Evolutionary conservation across 2,797 vertebrate genomes (phyloP).

Genomic region (Acanthornis magna): DNA sequence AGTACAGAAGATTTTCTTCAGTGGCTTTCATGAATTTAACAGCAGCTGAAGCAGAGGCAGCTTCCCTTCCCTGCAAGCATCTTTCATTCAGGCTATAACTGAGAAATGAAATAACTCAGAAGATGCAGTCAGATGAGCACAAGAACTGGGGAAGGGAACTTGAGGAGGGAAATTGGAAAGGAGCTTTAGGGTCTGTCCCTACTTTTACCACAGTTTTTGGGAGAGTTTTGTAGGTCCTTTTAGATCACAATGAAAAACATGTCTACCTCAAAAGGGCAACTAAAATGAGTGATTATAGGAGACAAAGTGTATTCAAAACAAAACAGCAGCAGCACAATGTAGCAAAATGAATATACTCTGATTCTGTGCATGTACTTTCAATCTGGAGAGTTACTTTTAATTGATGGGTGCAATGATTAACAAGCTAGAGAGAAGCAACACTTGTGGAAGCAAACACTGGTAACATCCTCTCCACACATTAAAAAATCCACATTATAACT

Average conservation of each 20-base stretch:
- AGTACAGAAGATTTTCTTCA: neutral
- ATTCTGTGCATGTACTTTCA: neutral
- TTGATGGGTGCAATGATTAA: neutral
- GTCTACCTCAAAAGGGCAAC: neutral
- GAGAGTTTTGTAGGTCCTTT: neutral
- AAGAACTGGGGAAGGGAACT: neutral
- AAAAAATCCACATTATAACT: neutral
- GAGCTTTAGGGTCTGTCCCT: neutral
- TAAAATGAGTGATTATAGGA: neutral
- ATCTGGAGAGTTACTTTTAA: neutral
- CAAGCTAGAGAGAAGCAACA: neutral
- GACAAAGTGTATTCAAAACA: neutral
- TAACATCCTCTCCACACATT: neutral
- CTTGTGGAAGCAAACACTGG: neutral
- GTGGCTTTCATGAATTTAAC: neutral
- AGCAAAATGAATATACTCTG: neutral
- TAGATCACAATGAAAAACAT: neutral
- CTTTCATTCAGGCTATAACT: neutral
- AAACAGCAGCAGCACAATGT: neutral
- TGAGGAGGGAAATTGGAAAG: neutral
- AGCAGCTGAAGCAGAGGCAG: neutral
- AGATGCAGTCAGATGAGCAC: neutral
- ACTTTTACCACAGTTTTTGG: neutral
- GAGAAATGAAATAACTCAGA: neutral
- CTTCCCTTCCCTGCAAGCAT: neutral